Conservation (phyloP, 2,113 vertebrate species). For the Aphyosemion australe region DNA sequence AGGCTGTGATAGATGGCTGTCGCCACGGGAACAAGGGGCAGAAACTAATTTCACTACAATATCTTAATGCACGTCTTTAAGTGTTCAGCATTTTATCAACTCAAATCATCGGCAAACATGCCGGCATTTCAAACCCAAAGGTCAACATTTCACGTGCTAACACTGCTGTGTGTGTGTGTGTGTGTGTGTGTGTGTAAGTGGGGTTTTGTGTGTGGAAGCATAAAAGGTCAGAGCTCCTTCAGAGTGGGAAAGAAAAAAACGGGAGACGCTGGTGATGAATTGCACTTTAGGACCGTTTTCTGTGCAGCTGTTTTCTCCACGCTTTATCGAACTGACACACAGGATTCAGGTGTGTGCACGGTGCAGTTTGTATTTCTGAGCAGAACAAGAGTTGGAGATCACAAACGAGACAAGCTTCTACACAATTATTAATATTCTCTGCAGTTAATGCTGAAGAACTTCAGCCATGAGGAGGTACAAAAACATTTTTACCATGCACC, state of each 20-base stretch:
- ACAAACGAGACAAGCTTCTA: too few species aligned
- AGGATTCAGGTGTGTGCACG: background rate
- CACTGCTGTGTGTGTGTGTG: background rate
- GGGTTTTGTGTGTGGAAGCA: background rate
- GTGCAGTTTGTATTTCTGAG: background rate
- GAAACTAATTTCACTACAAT: slow-evolving; percentile 26
- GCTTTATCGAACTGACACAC: slow-evolving; percentile 22
- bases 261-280: slow-evolving; percentile 56
- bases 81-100: slow-evolving; percentile 22
- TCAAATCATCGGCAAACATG: background rate
- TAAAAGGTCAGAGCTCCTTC: slow-evolving; percentile 48
- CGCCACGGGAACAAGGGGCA: slow-evolving; percentile 32
- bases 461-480: too few species aligned
- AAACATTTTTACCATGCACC: too few species aligned
- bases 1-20: slow-evolving; percentile 45
- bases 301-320: slow-evolving; percentile 11
- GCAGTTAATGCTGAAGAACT: too few species aligned
- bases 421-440: too few species aligned
- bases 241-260: slow-evolving; percentile 32
- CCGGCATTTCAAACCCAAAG: background rate
- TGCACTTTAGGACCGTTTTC: slow-evolving; percentile 45
- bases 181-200: slow-evolving; percentile 1
- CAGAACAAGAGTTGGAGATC: too few species aligned
- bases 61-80: background rate
- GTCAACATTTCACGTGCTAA: background rate